Evolutionary conservation across 2,797 vertebrate species (phyloP).

Genomic region (Pseudotriccus pelzelni): DNA sequence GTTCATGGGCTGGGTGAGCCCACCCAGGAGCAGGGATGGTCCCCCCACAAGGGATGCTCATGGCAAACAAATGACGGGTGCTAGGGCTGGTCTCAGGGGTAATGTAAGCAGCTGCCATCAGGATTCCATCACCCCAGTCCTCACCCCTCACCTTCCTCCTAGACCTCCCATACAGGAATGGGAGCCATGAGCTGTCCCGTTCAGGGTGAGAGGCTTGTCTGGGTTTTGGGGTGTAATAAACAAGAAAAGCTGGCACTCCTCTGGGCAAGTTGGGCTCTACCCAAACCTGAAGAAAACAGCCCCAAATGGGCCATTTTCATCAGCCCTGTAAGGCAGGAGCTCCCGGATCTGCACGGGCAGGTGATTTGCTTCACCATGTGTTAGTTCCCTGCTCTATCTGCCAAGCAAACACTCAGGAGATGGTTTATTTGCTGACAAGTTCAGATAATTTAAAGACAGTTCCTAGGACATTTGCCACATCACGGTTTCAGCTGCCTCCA

Average conservation of each 20-base stretch:
- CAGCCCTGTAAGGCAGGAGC: not conserved
- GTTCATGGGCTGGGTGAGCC: not conserved
- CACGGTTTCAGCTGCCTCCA: conserved; percentile 34
- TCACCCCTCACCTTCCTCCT: not conserved
- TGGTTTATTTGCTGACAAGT: conserved; percentile 61
- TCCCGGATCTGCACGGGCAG: not conserved
- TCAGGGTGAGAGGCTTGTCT: not conserved
- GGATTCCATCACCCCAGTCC: not conserved
- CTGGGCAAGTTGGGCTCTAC: not conserved
- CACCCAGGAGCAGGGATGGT: rapidly evolving
- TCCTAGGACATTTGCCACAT: conserved; percentile 36
- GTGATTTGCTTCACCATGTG: not conserved
- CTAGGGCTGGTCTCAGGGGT: not conserved
- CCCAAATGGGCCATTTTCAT: not conserved
- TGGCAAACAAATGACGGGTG: not conserved
- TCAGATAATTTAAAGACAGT: conserved; percentile 51
- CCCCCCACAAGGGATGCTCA: rapidly evolving
- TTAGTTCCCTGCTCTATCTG: not conserved
- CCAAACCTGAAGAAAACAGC: not conserved
- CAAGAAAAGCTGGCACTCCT: not conserved
- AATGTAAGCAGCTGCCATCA: not conserved
- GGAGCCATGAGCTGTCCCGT: not conserved
- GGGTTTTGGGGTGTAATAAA: not conserved
- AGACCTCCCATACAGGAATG: rapidly evolving
- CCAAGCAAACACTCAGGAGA: conserved; percentile 3